Evolutionary conservation across 2,113 vertebrate genomes (phyloP).

Genomic region (Holacanthus passer): DNA sequence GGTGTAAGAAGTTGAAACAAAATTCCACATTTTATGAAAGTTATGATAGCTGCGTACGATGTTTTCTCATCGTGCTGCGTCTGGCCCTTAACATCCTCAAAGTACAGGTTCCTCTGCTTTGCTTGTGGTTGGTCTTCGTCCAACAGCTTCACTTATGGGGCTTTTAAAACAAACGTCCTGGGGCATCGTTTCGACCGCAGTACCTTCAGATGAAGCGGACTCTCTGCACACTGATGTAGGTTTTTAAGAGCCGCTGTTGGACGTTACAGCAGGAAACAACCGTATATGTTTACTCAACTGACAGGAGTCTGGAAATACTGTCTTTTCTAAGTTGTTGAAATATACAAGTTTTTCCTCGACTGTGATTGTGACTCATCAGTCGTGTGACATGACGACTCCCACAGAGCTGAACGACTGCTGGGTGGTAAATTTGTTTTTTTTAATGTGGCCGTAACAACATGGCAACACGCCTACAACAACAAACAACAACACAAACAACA

Average conservation of each 20-base stretch:
- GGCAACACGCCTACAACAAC: slow-evolving; percentile 16
- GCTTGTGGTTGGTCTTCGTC: slow-evolving; percentile 63
- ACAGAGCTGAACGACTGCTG: slow-evolving; percentile 3
- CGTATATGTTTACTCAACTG: neutral
- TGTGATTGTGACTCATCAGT: slow-evolving; percentile 11
- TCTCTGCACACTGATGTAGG: neutral
- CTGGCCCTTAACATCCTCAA: slow-evolving; percentile 58
- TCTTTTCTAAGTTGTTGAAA: neutral
- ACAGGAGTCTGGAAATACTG: neutral
- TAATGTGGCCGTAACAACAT: slow-evolving; percentile 4
- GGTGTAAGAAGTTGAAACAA: slow-evolving; percentile 1
- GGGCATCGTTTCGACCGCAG: slow-evolving; percentile 44
- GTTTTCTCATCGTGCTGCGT: slow-evolving; percentile 27
- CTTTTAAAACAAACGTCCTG: slow-evolving; percentile 58
- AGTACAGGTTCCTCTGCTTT: slow-evolving; percentile 57
- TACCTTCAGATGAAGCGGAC: slow-evolving; percentile 37
- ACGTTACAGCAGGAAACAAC: neutral
- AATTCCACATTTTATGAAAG: slow-evolving; percentile 16
- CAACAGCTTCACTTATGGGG: slow-evolving; percentile 52
- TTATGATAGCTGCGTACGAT: slow-evolving; percentile 19
- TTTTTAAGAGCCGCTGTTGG: slow-evolving; percentile 1
- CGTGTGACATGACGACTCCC: slow-evolving; percentile 13
- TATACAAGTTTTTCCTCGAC: neutral
- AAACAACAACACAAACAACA: neutral
- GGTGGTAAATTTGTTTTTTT: slow-evolving; percentile 1